Conservation (phyloP, 35 echinoderm and acorn worm genomes). For the Heliocidaris tuberculata region DNA sequence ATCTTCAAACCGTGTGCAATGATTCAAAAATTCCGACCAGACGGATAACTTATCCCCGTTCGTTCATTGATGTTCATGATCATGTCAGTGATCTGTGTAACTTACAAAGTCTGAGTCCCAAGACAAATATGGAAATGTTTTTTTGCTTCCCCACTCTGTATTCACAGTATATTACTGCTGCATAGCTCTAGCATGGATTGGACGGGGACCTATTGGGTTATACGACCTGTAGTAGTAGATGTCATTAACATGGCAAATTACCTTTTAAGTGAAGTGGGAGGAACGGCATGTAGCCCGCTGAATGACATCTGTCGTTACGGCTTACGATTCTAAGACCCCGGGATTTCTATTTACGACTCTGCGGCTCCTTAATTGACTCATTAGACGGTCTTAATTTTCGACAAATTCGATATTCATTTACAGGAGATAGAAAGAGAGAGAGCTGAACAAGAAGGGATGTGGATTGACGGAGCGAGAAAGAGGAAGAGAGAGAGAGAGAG, state of each 20-base stretch:
- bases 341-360: slow-evolving; percentile 49
- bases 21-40: background rate
- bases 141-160: background rate
- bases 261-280: slow-evolving; percentile 14
- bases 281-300: background rate
- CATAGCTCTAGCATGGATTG: background rate
- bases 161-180: background rate
- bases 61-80: background rate
- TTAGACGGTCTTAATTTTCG: slow-evolving; percentile 40
- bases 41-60: background rate
- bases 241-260: slow-evolving; percentile 31
- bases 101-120: background rate
- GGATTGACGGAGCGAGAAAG: background rate
- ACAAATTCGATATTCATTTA: slow-evolving; percentile 35
- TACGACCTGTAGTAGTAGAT: slow-evolving; percentile 26
- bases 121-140: background rate
- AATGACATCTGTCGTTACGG: slow-evolving; percentile 41
- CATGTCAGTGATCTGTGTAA: background rate
- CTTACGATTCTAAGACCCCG: slow-evolving; percentile 36
- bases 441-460: background rate
- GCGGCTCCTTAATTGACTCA: slow-evolving; percentile 50
- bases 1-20: background rate
- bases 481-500: background rate
- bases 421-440: background rate
- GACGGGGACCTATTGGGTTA: background rate